Conservation (phyloP, 2,113 vertebrate genomes). For the Callipepla californica region DNA sequence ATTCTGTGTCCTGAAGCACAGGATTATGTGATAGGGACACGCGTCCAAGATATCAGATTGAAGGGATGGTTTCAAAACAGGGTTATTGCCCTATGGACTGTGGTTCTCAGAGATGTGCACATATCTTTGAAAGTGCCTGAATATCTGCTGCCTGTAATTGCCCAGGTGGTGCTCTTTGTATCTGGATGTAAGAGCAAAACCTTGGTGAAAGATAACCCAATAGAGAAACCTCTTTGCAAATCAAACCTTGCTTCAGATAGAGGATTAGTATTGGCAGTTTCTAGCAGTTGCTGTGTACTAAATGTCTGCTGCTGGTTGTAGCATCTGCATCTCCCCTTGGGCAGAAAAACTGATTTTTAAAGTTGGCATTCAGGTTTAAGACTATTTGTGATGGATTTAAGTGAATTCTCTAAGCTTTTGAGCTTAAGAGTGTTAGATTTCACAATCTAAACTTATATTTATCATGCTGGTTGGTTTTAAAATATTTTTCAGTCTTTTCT, state of each 20-base stretch:
- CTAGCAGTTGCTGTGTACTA: background rate
- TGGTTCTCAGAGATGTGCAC: background rate
- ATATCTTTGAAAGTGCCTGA: background rate
- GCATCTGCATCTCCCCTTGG: background rate
- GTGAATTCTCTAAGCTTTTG: background rate
- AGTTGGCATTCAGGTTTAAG: constrained; percentile 1
- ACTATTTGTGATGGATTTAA: background rate
- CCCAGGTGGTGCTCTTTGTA: background rate
- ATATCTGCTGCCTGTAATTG: rapidly evolving
- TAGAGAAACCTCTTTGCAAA: background rate
- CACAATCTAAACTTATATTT: background rate
- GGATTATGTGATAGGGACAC: background rate
- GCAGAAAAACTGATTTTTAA: background rate
- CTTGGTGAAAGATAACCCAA: rapidly evolving
- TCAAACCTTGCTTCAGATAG: background rate
- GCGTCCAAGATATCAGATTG: rapidly evolving
- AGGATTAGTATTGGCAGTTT: background rate
- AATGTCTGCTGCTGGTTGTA: rapidly evolving
- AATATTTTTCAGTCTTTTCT: constrained; percentile 33
- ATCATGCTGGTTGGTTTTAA: background rate
- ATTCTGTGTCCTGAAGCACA: background rate
- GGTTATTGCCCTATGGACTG: background rate
- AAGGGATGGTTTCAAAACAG: background rate
- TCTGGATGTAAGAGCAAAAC: background rate
- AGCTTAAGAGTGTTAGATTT: background rate